Base-by-base conservation (phyloP, 2,113 vertebrate species). In the Excalfactoria chinensis region DNA sequence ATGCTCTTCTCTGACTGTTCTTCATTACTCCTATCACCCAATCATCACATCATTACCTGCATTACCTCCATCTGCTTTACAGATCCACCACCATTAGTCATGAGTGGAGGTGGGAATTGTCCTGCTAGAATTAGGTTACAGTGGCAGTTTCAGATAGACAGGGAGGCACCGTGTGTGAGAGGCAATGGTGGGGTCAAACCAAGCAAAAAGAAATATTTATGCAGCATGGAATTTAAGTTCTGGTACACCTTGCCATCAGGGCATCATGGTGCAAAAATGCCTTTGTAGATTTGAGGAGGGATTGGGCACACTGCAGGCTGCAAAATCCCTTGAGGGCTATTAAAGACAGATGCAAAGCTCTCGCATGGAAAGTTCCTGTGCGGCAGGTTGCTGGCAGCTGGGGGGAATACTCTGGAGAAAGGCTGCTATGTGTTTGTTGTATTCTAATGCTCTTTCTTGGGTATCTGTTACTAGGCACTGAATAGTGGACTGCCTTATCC, bases 41-140 rank as follows among this genome's bases (percentile, higher is more conserved):
- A 14, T n/a, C 1, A 3, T 55, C 59, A 7, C 1, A 0, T 44
- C 34, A 5, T n/a, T 68, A 19, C 23, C 43, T 75, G 34, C n/a
- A 1, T 2, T 56, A 35, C 20, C 41, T 46, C 56, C 15, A 8
- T 23, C 68, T n/a, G 9, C 14, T 66, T 48, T 35, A 6, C 28
- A 7, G 30, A 56, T 60, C 46, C 58, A 13, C 34, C 40, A 37
- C n/a, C 32, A 62, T 70, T 48, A 32, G 67, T 15, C 51, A 66
- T 53, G 21, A 41, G 28, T 21, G 49, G 43, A 73, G 37, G 17
- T 22, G 37, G 41, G 41, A 51, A 43, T 56, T 48, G 44, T 66
- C 51, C 18, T 60, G 10, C 58, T 84, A 63, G 49, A 37, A 28
- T 21, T 37, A 12, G 0, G 1, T 40, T 49, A 37, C 64, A n/a